These are phyloP conservation scores for Labrus mixtus DNA, from an alignment of 2,113 vertebrate genomes.

Conservation along the genomic window DNA sequence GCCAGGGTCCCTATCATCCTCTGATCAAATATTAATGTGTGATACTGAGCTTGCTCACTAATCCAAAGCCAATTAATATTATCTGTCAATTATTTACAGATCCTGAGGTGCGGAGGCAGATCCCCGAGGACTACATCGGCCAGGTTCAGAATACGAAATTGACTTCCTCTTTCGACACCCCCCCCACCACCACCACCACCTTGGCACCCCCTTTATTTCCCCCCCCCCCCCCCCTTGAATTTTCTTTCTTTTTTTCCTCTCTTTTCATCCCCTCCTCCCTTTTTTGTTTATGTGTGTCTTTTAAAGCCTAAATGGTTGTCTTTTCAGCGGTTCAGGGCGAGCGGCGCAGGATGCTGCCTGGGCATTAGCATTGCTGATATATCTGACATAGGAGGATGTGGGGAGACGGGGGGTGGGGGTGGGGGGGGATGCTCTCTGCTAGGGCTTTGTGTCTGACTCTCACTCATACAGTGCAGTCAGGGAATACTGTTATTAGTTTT, in stretches of 20 bases:
- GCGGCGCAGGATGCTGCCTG: conserved; percentile 58
- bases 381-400: conserved; percentile 64
- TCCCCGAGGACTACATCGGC: conserved; percentile 98
- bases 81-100: conserved; percentile 99
- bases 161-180: conserved; percentile 85
- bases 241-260: conserved; percentile 52
- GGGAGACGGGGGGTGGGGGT: conserved; percentile 3
- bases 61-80: conserved; percentile 99
- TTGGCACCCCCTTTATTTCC: conserved; percentile 56
- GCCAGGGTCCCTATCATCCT: conserved; percentile 99
- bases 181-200: conserved; percentile 18
- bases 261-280: conserved; percentile 67
- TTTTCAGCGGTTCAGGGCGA: conserved; percentile 68
- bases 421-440: conserved; percentile 35
- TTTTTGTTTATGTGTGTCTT: conserved; percentile 80
- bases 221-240: conserved; percentile 50
- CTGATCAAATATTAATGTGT: conserved; percentile 99
- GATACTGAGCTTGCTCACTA: conserved; percentile 99
- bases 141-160: conserved; percentile 99
- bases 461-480: conserved; percentile 60
- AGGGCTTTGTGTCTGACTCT: conserved; percentile 76
- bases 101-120: conserved; percentile 98
- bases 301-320: conserved; percentile 81
- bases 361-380: conserved; percentile 76
- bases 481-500: conserved; percentile 76